Conservation (phyloP, 2,888 invertebrate species). For the Campoletis raptor region DNA sequence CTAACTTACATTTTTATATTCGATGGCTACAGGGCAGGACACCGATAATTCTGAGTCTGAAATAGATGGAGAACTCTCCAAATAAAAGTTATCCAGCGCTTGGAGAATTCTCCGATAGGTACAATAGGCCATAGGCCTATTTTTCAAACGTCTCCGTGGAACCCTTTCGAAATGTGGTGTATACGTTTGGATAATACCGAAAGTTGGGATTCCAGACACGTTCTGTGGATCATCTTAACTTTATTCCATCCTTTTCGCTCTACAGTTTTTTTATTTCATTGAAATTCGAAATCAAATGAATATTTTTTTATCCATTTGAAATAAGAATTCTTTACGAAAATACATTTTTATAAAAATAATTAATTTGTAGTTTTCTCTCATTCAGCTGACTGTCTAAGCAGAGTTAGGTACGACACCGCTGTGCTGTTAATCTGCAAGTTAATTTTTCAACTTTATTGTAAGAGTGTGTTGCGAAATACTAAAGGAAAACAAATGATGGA, state of each 20-base stretch:
- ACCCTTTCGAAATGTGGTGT: too few relatives aligned
- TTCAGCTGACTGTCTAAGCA: slow-evolving; percentile 28
- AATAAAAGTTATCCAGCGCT: too few relatives aligned
- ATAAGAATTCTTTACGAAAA: not conserved
- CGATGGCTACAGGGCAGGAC: too few relatives aligned
- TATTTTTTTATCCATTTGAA: not conserved
- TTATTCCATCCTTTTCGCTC: not conserved
- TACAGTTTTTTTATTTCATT: not conserved
- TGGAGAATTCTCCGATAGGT: too few relatives aligned
- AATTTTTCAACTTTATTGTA: not conserved
- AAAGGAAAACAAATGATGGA: not conserved
- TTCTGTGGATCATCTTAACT: not conserved
- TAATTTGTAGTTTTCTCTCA: not conserved
- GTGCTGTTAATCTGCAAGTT: slow-evolving; percentile 46
- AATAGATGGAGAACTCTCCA: too few relatives aligned
- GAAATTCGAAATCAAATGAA: not conserved
- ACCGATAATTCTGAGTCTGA: too few relatives aligned
- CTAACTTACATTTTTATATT: too few relatives aligned
- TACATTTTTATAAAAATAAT: not conserved
- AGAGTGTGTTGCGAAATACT: not conserved
- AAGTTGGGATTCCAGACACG: too few relatives aligned
- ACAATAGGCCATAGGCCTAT: too few relatives aligned
- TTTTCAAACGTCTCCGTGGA: too few relatives aligned
- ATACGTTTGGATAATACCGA: too few relatives aligned
- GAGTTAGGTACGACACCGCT: slow-evolving; percentile 40